Base-by-base conservation (phyloP, 2,888 invertebrate genomes). In the Podabrus alpinus region DNA sequence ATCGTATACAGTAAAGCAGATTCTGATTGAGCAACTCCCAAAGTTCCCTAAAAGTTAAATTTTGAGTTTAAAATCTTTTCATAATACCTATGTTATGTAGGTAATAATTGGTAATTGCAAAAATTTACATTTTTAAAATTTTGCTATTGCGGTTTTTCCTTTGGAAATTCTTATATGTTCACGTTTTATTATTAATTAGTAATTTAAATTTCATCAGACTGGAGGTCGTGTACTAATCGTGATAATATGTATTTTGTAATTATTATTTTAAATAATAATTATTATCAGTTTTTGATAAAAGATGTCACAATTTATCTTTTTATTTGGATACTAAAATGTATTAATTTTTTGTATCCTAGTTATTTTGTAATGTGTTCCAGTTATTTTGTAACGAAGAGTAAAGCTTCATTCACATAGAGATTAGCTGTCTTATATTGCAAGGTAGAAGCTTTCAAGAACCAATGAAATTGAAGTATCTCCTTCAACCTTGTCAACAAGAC, bases 1-100 rank as follows among this genome's bases (percentile, higher is more conserved):
- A 99, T 94, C 24, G 97, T 94, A 87, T 94, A 99, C 29, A 99
- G 90, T 71, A 97, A 90, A 4, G 98, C 97, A n/a, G 94, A 92
- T 76, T 94, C 93, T 0, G 97, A 94, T 45, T 93, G 91, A 73
- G 93, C 92, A 67, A 99, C 97, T 71, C 99, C 99, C 78, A 99
- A 90, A 0, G 96, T 94, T 16, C 97, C 95, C 97, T 98, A 86
- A 17, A 76, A 76, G 9, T n/a, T 24, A 60, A 17, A 69, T 10
- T 25, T 68, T 15, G 21, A 21, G 21, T 21, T 21, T 21, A 21
- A 21, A 21, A 21, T 21, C 7, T 21, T 4, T 21, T 7, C 21
- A 21, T 21, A 21, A n/a, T n/a, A n/a, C n/a, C n/a, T n/a, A n/a
- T n/a, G n/a, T n/a, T n/a, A n/a, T n/a, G n/a, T n/a, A n/a, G n/a